A percentile compares a stretch with the other conserved stretches of the same genome.
phyloP scores from a whole-genome alignment of 2,888 invertebrate genomes.

The Papilio protenor region DNA sequence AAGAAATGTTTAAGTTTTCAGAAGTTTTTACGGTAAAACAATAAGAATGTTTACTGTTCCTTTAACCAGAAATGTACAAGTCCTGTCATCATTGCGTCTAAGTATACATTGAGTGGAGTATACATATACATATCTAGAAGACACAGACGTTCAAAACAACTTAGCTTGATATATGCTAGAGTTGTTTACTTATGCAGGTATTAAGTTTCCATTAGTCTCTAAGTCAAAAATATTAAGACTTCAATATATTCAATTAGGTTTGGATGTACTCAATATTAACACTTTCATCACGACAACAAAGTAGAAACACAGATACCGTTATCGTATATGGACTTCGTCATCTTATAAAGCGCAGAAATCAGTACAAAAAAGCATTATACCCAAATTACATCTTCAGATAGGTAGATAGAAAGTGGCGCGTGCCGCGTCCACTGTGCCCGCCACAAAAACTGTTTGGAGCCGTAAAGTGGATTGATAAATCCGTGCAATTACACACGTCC shows the following conservation, averaged over 20 bases:
- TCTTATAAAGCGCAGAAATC: slow-evolving; percentile 46
- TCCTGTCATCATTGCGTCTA: too few relatives aligned
- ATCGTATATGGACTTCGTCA: slow-evolving; percentile 26
- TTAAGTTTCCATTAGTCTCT: neutral
- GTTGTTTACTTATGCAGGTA: neutral
- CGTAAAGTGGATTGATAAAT: slow-evolving; percentile 70
- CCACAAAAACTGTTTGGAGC: slow-evolving; percentile 73
- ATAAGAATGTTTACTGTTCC: neutral
- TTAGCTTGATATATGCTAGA: neutral
- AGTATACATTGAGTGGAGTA: neutral
- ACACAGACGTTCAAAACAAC: neutral
- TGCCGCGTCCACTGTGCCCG: slow-evolving; percentile 59
- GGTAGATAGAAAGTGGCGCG: slow-evolving; percentile 79
- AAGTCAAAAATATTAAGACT: neutral
- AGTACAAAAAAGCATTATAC: slow-evolving; percentile 71
- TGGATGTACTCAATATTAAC: slow-evolving; percentile 18
- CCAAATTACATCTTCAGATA: slow-evolving; percentile 71
- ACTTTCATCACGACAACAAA: slow-evolving; percentile 5
- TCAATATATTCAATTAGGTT: slow-evolving; percentile 16
- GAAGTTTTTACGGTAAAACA: neutral
- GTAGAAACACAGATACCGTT: slow-evolving; percentile 32
- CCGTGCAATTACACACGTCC: slow-evolving; percentile 82
- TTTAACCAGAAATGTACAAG: neutral
- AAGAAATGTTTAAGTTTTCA: neutral
- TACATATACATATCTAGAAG: neutral